Base-by-base conservation (phyloP, 2,113 vertebrate genomes). In the Heliornis fulica region DNA sequence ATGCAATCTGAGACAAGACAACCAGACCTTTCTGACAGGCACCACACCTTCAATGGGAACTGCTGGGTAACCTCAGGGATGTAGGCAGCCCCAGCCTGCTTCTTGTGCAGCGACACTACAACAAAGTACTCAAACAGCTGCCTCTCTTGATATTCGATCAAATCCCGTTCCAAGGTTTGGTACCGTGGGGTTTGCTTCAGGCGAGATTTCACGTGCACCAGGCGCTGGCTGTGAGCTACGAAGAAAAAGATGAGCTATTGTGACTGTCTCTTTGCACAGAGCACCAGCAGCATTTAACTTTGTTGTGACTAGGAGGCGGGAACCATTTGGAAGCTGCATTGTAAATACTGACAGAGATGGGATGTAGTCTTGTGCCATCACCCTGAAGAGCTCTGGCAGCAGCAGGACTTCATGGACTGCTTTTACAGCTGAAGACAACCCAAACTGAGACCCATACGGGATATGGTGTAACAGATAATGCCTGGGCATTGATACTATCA, bases 81-180 rank as follows among this genome's bases (percentile, higher is more conserved):
- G 11, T 99, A 99, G 1, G 99, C 98, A 26, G 98, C 97, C 53
- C 99, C 99, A 3, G 99, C 98, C 95, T 99, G 99, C 93, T 98
- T 99, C 97, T 98, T 99, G 95, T 99, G 99, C 79, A 99, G 97
- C 0, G 99, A 99, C 86, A 99, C 99, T 17, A 99, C 99, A 1
- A 99, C 98, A 1, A 99, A 99, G 93, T 99, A 99, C 96, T 99
- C 99, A 65, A 99, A 99, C 65, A 99, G 98, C 93, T 99, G 99
- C 92, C 99, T 98, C 97, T 99, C 98, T 93, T 98, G 98, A 54
- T 98, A 97, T 34, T 99, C 99, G 3, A 98, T 95, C 69, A 99
- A 97, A 87, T 99, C 99, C 61, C 98, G 97, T 97, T 99, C 99
- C 87, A 99, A 77, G 12, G 98, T 98, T 4, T 98, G 98, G 97